Evolutionary conservation across 2,888 invertebrate species (phyloP).

Genomic region (Melanargia galathea): DNA sequence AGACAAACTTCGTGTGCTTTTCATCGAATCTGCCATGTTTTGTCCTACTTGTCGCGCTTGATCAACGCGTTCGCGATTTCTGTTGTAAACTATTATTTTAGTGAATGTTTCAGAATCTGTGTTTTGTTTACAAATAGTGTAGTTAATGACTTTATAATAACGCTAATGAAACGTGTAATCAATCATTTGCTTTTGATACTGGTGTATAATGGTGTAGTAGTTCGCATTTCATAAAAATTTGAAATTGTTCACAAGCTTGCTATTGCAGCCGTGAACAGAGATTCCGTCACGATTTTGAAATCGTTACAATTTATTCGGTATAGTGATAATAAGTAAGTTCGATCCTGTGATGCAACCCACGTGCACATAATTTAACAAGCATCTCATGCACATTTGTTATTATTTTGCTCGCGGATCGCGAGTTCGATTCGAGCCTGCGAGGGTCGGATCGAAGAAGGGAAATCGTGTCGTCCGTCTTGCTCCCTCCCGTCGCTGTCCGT

Average conservation of each 20-base stretch:
- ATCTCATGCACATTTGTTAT: conserved; percentile 87
- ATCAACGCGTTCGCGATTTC: conserved; percentile 77
- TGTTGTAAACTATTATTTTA: conserved; percentile 72
- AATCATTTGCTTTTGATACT: conserved; percentile 61
- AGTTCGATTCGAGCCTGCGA: conserved; percentile 82
- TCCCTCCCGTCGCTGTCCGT: conserved; percentile 59
- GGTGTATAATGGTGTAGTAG: conserved; percentile 70
- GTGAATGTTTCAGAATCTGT: conserved; percentile 75
- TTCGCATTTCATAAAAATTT: conserved; percentile 71
- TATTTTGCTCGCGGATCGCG: conserved; percentile 86
- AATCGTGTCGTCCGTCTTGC: conserved; percentile 68
- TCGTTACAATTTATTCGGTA: conserved; percentile 51
- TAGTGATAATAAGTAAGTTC: conserved; percentile 58
- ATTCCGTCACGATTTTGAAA: conserved; percentile 59
- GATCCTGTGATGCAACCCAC: conserved; percentile 78
- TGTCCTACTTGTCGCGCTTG: conserved; percentile 82
- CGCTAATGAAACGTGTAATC: conserved; percentile 57
- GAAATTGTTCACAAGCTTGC: conserved; percentile 64
- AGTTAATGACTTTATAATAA: conserved; percentile 63
- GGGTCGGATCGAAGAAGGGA: conserved; percentile 68
- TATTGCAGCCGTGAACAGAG: conserved; percentile 54
- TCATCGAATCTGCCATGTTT: conserved; percentile 81
- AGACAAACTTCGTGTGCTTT: conserved; percentile 75
- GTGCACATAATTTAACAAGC: conserved; percentile 76
- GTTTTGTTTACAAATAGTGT: conserved; percentile 79